phyloP scores from a whole-genome alignment of 1,140 invertebrate genomes.

The Tetranychus cinnabarinus region DNA sequence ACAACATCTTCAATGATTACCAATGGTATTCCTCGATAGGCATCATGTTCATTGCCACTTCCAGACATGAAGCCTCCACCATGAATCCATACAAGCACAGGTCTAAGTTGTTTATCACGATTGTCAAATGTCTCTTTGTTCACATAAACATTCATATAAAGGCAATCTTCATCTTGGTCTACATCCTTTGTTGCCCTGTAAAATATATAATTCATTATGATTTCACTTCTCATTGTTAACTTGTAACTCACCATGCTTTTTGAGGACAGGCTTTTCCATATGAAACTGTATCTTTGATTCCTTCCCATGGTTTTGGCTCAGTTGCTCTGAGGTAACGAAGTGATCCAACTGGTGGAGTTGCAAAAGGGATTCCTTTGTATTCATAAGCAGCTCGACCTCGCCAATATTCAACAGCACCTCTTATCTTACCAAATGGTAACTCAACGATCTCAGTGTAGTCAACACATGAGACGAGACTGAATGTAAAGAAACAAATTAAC shows the following conservation, averaged over 20 bases:
- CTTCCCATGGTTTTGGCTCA: neutral
- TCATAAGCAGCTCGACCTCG: too few relatives aligned
- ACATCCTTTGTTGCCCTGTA: neutral
- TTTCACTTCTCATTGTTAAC: neutral
- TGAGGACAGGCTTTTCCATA: neutral
- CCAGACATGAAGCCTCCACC: constrained; percentile 42
- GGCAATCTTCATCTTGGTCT: constrained; percentile 54
- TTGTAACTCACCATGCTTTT: neutral
- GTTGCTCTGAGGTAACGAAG: neutral
- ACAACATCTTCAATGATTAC: constrained; percentile 36
- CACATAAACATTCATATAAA: constrained; percentile 79
- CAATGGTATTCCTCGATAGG: constrained; percentile 34
- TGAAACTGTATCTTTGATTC: neutral
- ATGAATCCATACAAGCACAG: constrained; percentile 54
- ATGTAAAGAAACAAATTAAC: too few relatives aligned
- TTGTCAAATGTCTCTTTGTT: neutral
- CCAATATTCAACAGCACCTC: too few relatives aligned
- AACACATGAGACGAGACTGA: too few relatives aligned
- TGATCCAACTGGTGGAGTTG: neutral
- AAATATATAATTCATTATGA: neutral
- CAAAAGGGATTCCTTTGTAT: neutral
- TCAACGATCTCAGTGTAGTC: too few relatives aligned
- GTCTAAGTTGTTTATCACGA: constrained; percentile 11
- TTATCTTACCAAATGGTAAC: too few relatives aligned
- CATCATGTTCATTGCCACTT: constrained; percentile 24